phyloP scores from a whole-genome alignment of 2,113 vertebrate genomes.

The Hystrix cristata region DNA sequence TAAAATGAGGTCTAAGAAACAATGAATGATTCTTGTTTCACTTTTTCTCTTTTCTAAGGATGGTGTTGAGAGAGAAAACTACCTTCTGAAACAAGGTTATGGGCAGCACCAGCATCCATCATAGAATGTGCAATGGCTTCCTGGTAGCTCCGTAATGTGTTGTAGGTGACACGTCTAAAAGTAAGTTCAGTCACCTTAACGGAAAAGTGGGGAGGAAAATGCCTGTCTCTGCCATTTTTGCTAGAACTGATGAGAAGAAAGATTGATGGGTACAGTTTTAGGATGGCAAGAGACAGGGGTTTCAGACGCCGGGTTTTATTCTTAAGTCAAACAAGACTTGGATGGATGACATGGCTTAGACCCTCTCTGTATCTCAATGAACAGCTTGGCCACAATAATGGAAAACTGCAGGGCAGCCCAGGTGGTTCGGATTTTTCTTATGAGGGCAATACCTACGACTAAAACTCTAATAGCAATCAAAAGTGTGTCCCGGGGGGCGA shows the following conservation, averaged over 20 bases:
- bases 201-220: not conserved
- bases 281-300: conserved; percentile 30
- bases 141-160: not conserved
- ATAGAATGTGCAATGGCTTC: not conserved
- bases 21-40: not conserved
- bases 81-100: not conserved
- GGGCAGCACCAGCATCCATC: not conserved
- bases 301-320: conserved; percentile 30
- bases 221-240: conserved; percentile 46
- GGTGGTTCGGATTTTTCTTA: conserved; percentile 34
- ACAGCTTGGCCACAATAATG: not conserved
- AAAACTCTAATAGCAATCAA: conserved; percentile 72
- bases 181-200: not conserved
- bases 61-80: not conserved
- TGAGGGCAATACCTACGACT: conserved; percentile 56
- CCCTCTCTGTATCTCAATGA: conserved; percentile 51
- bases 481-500: not conserved
- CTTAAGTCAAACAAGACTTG: conserved; percentile 51
- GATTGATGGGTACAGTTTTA: conserved; percentile 65
- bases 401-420: conserved; percentile 14
- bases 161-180: not conserved
- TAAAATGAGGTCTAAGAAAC: not conserved
- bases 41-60: not conserved
- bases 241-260: conserved; percentile 32
- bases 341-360: conserved; percentile 10